These are phyloP conservation scores for Amblyornis subalaris DNA, from an alignment of 2,113 vertebrate genomes.

Conservation along the genomic window DNA sequence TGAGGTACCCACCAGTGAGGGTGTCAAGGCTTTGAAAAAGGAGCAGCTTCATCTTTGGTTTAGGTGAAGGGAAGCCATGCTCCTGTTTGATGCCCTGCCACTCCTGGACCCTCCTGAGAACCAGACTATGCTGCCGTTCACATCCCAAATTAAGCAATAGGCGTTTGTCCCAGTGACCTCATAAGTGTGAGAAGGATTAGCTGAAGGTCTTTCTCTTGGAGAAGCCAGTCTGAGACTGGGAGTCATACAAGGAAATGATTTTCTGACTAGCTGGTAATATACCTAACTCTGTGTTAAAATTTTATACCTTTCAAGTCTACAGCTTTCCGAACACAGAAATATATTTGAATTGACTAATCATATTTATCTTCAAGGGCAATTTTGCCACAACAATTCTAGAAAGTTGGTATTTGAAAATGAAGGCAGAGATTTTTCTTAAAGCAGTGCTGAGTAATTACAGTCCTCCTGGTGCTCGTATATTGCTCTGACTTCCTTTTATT, in stretches of 20 bases:
- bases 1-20: background rate
- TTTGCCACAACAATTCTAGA: background rate
- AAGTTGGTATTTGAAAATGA: background rate
- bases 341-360: background rate
- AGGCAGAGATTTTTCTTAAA: background rate
- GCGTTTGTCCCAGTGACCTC: background rate
- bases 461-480: background rate
- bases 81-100: background rate
- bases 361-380: background rate
- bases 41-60: background rate
- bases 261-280: background rate
- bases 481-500: background rate
- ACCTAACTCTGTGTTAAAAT: background rate
- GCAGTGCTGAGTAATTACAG: background rate
- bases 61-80: background rate
- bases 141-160: background rate
- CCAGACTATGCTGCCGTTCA: accelerated
- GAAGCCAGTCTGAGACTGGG: background rate
- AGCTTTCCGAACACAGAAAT: background rate
- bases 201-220: background rate
- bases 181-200: background rate
- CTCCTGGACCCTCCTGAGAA: background rate
- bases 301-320: background rate
- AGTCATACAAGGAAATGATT: background rate
- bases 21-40: background rate